Base-by-base conservation (phyloP, 2,113 vertebrate species). In the Ameiurus melas region DNA sequence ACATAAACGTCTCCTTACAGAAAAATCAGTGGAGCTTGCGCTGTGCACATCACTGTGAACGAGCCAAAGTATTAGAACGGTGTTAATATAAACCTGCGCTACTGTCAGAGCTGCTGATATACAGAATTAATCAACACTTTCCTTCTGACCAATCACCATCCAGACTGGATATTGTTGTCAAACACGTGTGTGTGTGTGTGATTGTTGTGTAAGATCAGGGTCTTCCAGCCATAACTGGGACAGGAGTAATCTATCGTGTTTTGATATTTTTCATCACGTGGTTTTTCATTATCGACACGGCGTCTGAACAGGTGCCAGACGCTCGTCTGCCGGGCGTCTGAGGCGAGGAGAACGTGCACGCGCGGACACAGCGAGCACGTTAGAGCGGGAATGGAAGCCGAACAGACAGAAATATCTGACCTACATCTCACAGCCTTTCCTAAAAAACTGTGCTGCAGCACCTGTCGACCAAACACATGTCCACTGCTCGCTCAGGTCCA, bases 321-420 rank as follows among this genome's bases (percentile, higher is more conserved):
- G 9, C 5, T 14, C 25, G 14, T 68, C 64, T 51, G 83, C 78
- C 22, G 43, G 13, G 30, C 25, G 7, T 39, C 13, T 55, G 66
- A 55, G 62, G 27, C 5, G 8, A 55, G 62, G 43, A 4, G 16
- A 84, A 47, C 19, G 33, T 7, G 33, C 43, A 27, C 25, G 2
- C 39, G 1, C 30, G 27, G 27, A 16, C 25, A 47, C 22, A 10
- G 60, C 5, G 43, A 84, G 9, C 30, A 68, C 36, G 27, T 75
- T 55, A 10, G 75, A 55, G 27, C 12, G 20, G 17, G 55, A 62
- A 88, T 14, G 47, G 8, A 64, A 88, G 79, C 36, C 5, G 30
- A 6, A 19, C 78, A 43, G 80, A 77, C 71, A 20, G 71, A 75
- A 58, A 84, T 84, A 84, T 51, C 81, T 84, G 87, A 84, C 87